Evolutionary conservation across 2,888 invertebrate species (phyloP).

Genomic region (Agonopterix arenella): DNA sequence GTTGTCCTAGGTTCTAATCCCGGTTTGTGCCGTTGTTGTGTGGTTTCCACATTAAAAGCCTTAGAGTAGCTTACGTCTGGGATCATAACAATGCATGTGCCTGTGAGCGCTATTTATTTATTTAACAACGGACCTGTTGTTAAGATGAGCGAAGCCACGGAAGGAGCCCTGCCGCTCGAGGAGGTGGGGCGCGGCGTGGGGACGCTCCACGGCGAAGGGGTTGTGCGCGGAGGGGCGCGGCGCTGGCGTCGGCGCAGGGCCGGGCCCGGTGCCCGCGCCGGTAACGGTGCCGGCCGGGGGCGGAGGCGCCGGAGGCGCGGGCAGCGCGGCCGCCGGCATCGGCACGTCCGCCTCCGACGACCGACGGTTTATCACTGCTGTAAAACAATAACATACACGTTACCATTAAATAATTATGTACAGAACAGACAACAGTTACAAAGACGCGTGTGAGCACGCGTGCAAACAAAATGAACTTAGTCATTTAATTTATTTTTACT

Average conservation of each 20-base stretch:
- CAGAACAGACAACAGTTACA: no score
- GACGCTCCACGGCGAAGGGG: conserved; percentile 96
- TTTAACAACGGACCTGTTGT: conserved; percentile 54
- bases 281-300: conserved; percentile 4
- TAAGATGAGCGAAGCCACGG: conserved; percentile 90
- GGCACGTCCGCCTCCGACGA: conserved; percentile 54
- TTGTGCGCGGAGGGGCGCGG: conserved; percentile 79
- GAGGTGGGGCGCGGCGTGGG: conserved; percentile 96
- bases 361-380: conserved; percentile 56
- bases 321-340: conserved; percentile 11
- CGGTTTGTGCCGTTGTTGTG: no score
- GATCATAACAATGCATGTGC: no score
- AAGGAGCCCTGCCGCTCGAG: conserved; percentile 97
- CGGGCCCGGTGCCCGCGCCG: conserved; percentile 11
- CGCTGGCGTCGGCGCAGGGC: conserved; percentile 24
- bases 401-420: background rate
- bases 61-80: no score
- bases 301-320: conserved; percentile 3
- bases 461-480: no score
- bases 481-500: no score
- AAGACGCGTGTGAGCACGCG: no score
- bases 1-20: no score
- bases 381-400: conserved; percentile 1
- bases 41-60: no score
- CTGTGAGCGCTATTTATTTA: no score